Evolutionary conservation across 1,140 invertebrate species (phyloP), one percentile per base, ranked within the genome.

Genomic region (Globodera rostochiensis): DNA sequence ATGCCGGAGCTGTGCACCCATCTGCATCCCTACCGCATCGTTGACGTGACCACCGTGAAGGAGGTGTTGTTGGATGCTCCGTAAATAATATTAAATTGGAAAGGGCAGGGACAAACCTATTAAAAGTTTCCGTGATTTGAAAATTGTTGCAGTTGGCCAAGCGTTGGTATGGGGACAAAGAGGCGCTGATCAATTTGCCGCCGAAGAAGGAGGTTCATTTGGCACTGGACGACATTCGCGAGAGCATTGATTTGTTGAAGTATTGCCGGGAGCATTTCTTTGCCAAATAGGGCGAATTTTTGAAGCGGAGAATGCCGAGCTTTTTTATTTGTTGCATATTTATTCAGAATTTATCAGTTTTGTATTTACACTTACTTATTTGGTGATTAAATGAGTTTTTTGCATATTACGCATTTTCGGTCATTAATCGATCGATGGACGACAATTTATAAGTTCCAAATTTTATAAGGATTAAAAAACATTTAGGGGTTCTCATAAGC

Each of bases 21-120:
- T 91, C 91, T 98, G 78, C 95, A 98, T 90, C 69, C 69, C 4
- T 97, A 98, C 91, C 92, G 96, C 87, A 94, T 95, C 47, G 93
- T 98, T 75, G 96, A 98, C 92, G 95, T 97, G 6, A 95, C 94
- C 50, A 93, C 94, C 4, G 91, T 98, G 1, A 97, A 97, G 90
- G 96, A 82, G 75, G 79, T 80, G 25, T 7, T 13, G 53, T 11
- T 9, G 25, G 11, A 11, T 3, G 21, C 9, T 4, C 69, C 11
- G 0, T 36, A 36, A 36, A 36, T 36, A 36, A 36, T 36, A 36
- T 36, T 21, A 79, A 25, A 6, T 8, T 77, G 60, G 60, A 21
- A 66, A 19, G 13, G 9, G 25, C 50, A 78, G 13, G 57, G 6
- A 79, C 53, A 49, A 79, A 11, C 80, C 80, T 25, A 25, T 1